Conservation (phyloP, 2,888 invertebrate species). For the Adineta ricciae region DNA sequence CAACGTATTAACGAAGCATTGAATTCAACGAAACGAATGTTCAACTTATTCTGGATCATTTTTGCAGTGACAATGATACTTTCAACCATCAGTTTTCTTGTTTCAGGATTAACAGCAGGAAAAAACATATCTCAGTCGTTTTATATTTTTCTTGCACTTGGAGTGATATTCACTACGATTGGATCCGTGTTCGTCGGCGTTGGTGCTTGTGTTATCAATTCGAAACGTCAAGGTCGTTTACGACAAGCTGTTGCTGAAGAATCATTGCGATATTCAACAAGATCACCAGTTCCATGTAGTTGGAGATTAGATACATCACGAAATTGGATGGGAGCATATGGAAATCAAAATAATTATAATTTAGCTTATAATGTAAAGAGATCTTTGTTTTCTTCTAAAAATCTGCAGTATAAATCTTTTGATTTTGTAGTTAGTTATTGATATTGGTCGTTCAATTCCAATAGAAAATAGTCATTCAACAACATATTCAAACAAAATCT, state of each 20-base stretch:
- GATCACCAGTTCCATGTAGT: neutral
- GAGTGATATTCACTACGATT: neutral
- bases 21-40: neutral
- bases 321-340: too few species aligned
- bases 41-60: neutral
- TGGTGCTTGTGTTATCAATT: too few species aligned
- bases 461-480: too few species aligned
- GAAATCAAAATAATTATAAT: too few species aligned
- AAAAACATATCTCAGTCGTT: neutral
- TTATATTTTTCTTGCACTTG: neutral
- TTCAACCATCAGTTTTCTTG: neutral
- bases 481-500: too few species aligned
- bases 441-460: too few species aligned
- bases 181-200: too few species aligned
- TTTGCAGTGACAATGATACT: neutral
- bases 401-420: neutral
- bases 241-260: neutral
- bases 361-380: too few species aligned
- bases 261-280: neutral
- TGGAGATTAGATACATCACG: neutral
- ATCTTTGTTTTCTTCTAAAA: neutral
- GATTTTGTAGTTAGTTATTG: too few species aligned
- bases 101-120: too few species aligned
- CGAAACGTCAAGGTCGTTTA: neutral
- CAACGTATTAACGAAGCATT: neutral